Base-by-base conservation (phyloP, 1,140 invertebrate species). In the Papilio helenus region DNA sequence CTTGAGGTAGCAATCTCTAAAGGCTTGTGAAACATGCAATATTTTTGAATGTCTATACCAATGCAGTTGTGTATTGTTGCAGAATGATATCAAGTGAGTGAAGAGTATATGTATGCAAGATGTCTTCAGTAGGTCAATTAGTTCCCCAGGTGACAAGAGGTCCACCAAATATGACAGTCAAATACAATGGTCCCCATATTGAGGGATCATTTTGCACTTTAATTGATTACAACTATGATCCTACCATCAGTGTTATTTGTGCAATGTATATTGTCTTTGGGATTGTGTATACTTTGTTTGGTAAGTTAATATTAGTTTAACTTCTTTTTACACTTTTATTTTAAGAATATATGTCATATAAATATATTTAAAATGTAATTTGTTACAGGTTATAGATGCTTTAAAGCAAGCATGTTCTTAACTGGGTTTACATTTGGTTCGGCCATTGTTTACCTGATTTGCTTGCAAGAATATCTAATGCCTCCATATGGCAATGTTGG, bases 391-490 rank as follows among this genome's bases (percentile, higher is more conserved):
- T 98, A 98, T 92, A 96, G 98, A 73, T 98, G 97, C 92, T 98
- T 98, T 91, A 98, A 98, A 91, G 97, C 97, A 3, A 96, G 97
- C n/a, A 98, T 98, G 96, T 98, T 98, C 90, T 95, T 98, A 39
- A 98, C 97, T 34, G 98, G 98, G 42, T 97, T 98, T 87, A 97
- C 98, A 61, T 98, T 98, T 93, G 97, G 97, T 16, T 96, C 97
- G 71, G 96, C 97, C 29, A 95, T 98, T 77, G 96, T 97, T 3
- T 98, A 97, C 90, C 92, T 97, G 79, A 97, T 98, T 81, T 97
- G 97, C 91, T 95, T 96, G 74, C 97, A 97, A 88, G 97, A 97
- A 84, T 95, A 96, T 79, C 90, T 97, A 23, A 95, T 98, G 89
- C 97, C 97, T 5, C 92, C 96, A 23, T 96, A 97, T 85, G 97